Evolutionary conservation across 2,113 vertebrate species (phyloP).

Genomic region (Campylorhamphus procurvoides): DNA sequence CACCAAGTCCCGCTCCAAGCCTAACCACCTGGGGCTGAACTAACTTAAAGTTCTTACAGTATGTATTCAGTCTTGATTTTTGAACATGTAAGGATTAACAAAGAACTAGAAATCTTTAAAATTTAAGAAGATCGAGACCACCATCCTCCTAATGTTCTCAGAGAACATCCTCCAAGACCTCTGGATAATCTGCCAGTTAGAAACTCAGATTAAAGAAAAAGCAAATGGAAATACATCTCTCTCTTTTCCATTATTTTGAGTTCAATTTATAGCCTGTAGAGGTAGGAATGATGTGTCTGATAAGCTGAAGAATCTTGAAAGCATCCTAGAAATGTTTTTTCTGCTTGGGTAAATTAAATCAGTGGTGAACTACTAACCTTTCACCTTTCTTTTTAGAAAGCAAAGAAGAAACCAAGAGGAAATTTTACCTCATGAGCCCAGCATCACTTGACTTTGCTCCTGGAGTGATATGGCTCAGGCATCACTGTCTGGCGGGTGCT

Average conservation of each 20-base stretch:
- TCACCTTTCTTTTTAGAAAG: not conserved
- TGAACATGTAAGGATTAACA: not conserved
- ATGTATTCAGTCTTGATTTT: not conserved
- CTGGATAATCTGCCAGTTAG: not conserved
- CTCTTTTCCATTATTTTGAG: not conserved
- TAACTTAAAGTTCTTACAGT: not conserved
- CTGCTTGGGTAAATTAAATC: not conserved
- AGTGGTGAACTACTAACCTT: not conserved
- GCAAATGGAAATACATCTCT: not conserved
- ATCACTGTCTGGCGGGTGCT: not conserved
- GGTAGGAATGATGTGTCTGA: not conserved
- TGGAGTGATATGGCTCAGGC: not conserved
- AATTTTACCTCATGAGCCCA: not conserved
- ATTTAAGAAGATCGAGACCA: not conserved
- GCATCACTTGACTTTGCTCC: not conserved
- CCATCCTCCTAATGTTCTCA: not conserved
- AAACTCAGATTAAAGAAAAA: not conserved
- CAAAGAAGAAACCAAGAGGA: not conserved
- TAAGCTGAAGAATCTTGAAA: not conserved
- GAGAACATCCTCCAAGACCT: not conserved
- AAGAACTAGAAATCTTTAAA: not conserved
- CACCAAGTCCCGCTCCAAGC: not conserved
- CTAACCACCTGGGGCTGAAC: not conserved
- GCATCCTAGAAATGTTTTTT: not conserved
- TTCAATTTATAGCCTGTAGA: not conserved